Evolutionary conservation across 2,888 invertebrate species (phyloP).

Genomic region (Chirona hameri): DNA sequence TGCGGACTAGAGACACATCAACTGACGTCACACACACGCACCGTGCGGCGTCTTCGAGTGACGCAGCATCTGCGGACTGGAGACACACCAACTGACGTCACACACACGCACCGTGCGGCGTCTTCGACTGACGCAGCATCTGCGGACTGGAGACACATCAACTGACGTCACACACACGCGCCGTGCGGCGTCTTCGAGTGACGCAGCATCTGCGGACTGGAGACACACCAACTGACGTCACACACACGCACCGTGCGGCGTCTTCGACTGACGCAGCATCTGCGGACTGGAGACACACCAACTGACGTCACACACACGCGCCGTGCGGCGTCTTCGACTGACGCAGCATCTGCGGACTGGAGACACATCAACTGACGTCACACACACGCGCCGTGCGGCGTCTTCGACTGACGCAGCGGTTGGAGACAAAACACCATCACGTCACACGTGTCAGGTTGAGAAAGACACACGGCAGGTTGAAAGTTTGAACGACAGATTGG

Average conservation of each 20-base stretch:
- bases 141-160: constrained; percentile 56
- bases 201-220: constrained; percentile 64
- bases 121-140: constrained; percentile 59
- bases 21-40: too few relatives aligned
- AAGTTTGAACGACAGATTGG: too few relatives aligned
- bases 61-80: constrained; percentile 64
- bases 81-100: constrained; percentile 24
- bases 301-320: too few relatives aligned
- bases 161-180: too few relatives aligned
- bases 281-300: constrained; percentile 56
- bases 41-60: constrained; percentile 50
- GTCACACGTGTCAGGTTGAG: too few relatives aligned
- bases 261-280: constrained; percentile 59
- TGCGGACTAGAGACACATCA: constrained; percentile 56
- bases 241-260: too few relatives aligned
- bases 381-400: too few relatives aligned
- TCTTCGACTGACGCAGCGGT: too few relatives aligned
- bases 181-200: constrained; percentile 50
- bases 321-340: constrained; percentile 50
- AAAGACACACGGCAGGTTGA: too few relatives aligned
- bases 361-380: constrained; percentile 24
- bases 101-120: too few relatives aligned
- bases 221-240: constrained; percentile 24
- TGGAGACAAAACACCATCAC: too few relatives aligned
- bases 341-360: constrained; percentile 64